These are phyloP conservation scores for Progne subis DNA, from an alignment of 2,113 vertebrate species.

Conservation along the genomic window DNA sequence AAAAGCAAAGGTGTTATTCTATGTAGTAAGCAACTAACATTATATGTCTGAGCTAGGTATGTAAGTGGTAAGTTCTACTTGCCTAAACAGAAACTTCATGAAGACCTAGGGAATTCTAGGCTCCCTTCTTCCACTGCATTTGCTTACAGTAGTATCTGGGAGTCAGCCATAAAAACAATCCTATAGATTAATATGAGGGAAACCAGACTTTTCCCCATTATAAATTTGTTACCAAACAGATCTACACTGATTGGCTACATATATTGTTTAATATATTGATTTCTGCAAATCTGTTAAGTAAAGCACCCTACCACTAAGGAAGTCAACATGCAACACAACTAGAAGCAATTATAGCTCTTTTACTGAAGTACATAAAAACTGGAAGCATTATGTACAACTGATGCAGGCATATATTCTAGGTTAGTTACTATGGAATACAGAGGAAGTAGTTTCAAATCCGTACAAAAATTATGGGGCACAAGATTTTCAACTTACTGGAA, in stretches of 20 bases:
- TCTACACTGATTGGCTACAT: neutral
- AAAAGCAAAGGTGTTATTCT: conserved; percentile 40
- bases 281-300: conserved; percentile 44
- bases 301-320: conserved; percentile 5
- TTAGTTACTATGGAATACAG: conserved; percentile 49
- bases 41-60: neutral
- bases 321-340: conserved; percentile 38
- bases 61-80: conserved; percentile 17
- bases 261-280: neutral
- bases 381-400: conserved; percentile 36
- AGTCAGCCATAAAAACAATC: conserved; percentile 34
- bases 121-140: neutral
- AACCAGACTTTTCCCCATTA: neutral
- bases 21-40: conserved; percentile 25
- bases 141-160: neutral
- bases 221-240: neutral
- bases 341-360: conserved; percentile 42
- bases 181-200: neutral
- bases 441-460: conserved; percentile 50
- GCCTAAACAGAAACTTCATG: neutral
- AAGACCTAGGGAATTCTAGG: neutral
- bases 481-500: neutral
- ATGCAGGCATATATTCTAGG: conserved; percentile 37
- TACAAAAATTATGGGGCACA: conserved; percentile 22
- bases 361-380: conserved; percentile 31